Percentiles rank a stretch among this genome's conserved stretches.
Conservation (phyloP, 2,888 invertebrate species). For the Argyresthia albistria region DNA sequence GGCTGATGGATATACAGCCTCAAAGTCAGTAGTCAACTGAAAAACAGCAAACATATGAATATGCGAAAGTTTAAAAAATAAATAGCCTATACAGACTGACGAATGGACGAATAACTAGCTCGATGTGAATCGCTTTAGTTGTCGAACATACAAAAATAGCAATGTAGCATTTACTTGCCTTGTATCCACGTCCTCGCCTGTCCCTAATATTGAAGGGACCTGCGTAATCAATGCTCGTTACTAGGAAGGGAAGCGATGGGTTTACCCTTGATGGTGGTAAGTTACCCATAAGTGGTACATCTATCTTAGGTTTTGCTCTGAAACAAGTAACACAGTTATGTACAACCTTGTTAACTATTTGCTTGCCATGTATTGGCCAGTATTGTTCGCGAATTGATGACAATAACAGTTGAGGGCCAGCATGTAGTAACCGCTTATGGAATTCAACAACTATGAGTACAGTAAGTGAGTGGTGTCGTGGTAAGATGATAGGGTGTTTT, state of each 20-base stretch:
- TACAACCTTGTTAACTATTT: neutral
- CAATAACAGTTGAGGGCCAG: conserved; percentile 1
- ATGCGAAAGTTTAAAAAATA: no score
- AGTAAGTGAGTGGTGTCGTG: neutral
- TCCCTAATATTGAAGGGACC: neutral
- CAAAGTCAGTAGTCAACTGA: no score
- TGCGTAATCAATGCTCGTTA: neutral
- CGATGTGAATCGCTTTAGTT: neutral
- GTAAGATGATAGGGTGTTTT: conserved; percentile 3
- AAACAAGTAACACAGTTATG: neutral
- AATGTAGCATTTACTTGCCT: neutral
- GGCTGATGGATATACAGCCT: no score
- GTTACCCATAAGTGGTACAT: neutral
- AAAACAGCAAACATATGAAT: no score
- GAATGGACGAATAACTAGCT: no score
- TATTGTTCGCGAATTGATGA: neutral
- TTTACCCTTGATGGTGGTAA: neutral
- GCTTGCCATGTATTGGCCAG: conserved; percentile 1
- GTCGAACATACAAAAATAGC: neutral
- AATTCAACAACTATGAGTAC: neutral
- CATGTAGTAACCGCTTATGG: neutral
- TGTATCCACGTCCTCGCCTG: neutral
- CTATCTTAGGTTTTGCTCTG: neutral
- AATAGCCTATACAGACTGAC: no score
- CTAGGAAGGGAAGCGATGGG: neutral